These are phyloP conservation scores for Cottus gobio DNA, from an alignment of 2,113 vertebrate species.

Conservation along the genomic window DNA sequence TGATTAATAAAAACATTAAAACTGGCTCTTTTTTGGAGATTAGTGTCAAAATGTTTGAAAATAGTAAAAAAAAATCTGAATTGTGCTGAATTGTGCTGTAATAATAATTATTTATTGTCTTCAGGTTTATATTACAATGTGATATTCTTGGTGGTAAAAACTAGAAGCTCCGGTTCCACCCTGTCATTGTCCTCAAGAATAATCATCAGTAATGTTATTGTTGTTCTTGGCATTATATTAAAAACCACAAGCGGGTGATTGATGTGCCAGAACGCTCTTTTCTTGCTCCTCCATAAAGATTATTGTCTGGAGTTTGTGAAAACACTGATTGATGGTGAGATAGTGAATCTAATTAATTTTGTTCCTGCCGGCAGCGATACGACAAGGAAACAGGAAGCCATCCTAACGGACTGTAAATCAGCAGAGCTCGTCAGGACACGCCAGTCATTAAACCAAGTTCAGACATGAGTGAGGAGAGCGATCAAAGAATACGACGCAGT, in stretches of 20 bases:
- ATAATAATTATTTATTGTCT: not conserved
- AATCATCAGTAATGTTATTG: not conserved
- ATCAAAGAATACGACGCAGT: no score
- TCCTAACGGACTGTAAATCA: constrained; percentile 26
- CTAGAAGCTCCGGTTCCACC: not conserved
- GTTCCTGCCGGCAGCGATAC: not conserved
- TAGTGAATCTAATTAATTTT: constrained; percentile 34
- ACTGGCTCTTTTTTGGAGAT: not conserved
- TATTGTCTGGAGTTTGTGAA: constrained; percentile 20
- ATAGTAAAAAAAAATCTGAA: not conserved
- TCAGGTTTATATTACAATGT: not conserved
- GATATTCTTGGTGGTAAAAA: not conserved
- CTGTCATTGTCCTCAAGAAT: not conserved
- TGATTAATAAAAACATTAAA: not conserved
- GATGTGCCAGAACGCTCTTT: not conserved
- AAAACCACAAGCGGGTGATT: not conserved
- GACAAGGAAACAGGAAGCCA: constrained; percentile 23
- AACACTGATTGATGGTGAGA: constrained; percentile 35
- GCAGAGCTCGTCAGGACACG: not conserved
- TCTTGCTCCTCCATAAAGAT: not conserved
- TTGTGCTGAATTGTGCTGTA: not conserved
- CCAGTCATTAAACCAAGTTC: constrained; percentile 33
- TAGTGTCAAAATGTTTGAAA: not conserved
- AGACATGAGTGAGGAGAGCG: constrained; percentile 33
- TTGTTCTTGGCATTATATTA: not conserved